Percentiles rank a stretch among this genome's conserved stretches.
phyloP scores from a whole-genome alignment of 2,888 invertebrate species.

The Sclerodermus sp. region DNA sequence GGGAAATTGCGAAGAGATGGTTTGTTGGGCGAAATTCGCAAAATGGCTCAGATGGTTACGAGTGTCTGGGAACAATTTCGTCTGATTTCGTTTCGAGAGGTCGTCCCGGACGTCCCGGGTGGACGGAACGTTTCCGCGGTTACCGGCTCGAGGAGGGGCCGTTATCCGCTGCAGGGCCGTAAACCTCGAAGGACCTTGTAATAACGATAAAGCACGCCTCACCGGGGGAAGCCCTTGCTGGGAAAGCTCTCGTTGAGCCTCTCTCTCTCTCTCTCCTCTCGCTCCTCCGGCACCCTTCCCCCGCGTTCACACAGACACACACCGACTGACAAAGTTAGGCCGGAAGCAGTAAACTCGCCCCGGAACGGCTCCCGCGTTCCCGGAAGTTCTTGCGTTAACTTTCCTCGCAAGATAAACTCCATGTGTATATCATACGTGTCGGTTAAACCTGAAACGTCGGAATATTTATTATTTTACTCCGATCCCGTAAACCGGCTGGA shows the following conservation, averaged over 20 bases:
- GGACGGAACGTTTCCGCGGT: not conserved
- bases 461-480: too few relatives aligned
- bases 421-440: not conserved
- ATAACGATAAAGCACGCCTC: constrained; percentile 20
- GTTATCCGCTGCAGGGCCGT: constrained; percentile 18
- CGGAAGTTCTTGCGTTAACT: constrained; percentile 4
- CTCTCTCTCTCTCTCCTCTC: too few relatives aligned
- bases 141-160: not conserved
- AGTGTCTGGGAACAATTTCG: too few relatives aligned
- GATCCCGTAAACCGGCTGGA: too few relatives aligned
- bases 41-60: too few relatives aligned
- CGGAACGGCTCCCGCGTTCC: not conserved
- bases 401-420: not conserved
- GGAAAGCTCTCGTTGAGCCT: too few relatives aligned
- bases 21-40: too few relatives aligned
- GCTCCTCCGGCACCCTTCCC: too few relatives aligned
- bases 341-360: constrained; percentile 18
- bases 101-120: not conserved
- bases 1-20: too few relatives aligned
- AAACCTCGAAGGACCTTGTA: constrained; percentile 20
- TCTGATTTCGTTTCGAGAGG: not conserved
- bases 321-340: constrained; percentile 12
- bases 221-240: constrained; percentile 5
- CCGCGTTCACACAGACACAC: not conserved
- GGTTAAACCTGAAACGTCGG: too few relatives aligned